Evolutionary conservation across 2,888 invertebrate species (phyloP).

Genomic region (Pammene fasciana): DNA sequence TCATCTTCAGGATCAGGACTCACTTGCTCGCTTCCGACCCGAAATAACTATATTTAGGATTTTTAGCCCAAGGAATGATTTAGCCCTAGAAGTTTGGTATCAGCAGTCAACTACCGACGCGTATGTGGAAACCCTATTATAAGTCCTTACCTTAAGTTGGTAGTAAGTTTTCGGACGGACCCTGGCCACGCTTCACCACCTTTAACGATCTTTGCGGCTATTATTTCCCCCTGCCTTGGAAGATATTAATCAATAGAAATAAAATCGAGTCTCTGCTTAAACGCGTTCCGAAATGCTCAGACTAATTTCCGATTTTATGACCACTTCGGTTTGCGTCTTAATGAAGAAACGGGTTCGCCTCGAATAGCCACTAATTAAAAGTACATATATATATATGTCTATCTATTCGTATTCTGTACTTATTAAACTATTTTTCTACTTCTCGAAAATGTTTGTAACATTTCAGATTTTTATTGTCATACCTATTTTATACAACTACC

Average conservation of each 20-base stretch:
- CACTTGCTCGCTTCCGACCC: no score
- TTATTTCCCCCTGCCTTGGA: neutral
- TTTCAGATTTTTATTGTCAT: no score
- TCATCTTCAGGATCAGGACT: no score
- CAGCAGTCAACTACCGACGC: no score
- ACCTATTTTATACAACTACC: no score
- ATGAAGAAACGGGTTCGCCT: constrained; percentile 15
- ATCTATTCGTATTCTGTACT: neutral
- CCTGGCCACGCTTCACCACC: neutral
- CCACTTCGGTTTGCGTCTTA: constrained; percentile 15
- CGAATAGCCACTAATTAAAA: constrained; percentile 12
- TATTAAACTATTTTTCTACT: neutral
- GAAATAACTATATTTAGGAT: no score
- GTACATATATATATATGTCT: neutral
- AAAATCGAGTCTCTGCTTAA: neutral
- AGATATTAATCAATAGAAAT: neutral
- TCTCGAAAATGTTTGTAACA: neutral
- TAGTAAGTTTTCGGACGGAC: no score
- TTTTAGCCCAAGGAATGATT: no score
- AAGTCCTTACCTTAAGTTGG: no score
- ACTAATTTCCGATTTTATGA: constrained; percentile 23
- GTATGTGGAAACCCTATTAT: no score
- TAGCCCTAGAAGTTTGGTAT: no score
- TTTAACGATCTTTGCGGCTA: neutral
- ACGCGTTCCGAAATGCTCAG: neutral